These are phyloP conservation scores for Emydocephalus ijimae DNA, from an alignment of 2,113 vertebrate species.

Conservation along the genomic window DNA sequence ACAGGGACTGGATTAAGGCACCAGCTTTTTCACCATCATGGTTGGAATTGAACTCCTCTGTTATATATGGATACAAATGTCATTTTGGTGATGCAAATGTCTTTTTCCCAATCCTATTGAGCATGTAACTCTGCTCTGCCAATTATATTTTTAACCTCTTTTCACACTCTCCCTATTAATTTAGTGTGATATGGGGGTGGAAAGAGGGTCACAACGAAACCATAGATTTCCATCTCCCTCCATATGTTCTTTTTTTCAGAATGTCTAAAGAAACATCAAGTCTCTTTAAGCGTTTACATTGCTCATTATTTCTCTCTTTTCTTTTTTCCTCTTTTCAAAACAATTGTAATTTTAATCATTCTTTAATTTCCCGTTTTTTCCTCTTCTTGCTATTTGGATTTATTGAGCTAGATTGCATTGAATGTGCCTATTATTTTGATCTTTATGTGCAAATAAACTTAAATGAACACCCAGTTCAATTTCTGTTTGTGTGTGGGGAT, in stretches of 20 bases:
- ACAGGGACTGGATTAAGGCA: neutral
- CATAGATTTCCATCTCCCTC: neutral
- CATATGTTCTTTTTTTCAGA: neutral
- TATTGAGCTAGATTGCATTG: neutral
- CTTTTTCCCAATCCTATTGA: neutral
- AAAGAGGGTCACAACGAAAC: neutral
- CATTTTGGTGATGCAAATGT: neutral
- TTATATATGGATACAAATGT: neutral
- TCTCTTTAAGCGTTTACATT: neutral
- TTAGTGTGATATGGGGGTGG: neutral
- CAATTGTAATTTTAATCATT: neutral
- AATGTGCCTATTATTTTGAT: neutral
- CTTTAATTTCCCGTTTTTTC: neutral
- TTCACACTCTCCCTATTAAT: neutral
- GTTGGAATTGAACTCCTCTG: neutral
- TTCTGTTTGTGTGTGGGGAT: neutral
- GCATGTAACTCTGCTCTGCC: neutral
- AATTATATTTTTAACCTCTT: neutral
- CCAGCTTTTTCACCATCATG: neutral
- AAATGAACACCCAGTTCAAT: neutral
- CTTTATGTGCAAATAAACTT: neutral
- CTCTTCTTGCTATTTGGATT: neutral
- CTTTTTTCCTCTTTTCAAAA: neutral
- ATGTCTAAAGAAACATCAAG: neutral
- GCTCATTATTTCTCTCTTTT: neutral